Conservation (phyloP, 2,797 vertebrate genomes). For the Artibeus jamaicensis region DNA sequence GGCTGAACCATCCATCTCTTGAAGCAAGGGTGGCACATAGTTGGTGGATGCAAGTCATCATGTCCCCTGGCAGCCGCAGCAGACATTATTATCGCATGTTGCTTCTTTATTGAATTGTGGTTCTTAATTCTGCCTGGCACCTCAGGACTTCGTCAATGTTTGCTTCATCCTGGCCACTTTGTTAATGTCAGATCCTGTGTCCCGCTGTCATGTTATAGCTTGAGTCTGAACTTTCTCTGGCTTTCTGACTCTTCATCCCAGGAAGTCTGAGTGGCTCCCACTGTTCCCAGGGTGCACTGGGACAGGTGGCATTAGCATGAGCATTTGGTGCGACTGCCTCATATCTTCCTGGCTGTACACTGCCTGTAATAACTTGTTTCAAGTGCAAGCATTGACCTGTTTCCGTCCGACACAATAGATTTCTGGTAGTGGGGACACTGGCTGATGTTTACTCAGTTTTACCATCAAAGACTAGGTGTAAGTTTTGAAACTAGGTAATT, state of each 20-base stretch:
- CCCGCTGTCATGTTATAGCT: neutral
- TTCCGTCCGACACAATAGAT: neutral
- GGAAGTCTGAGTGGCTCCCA: neutral
- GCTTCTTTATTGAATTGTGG: neutral
- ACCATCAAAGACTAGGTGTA: neutral
- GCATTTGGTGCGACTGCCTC: neutral
- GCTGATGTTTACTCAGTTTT: neutral
- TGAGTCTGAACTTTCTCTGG: neutral
- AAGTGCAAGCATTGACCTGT: neutral
- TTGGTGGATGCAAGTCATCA: neutral
- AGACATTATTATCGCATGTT: neutral
- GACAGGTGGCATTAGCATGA: neutral
- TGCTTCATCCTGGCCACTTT: neutral
- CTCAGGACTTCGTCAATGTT: neutral
- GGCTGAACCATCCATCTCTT: neutral
- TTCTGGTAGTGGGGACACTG: neutral
- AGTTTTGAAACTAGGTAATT: constrained; percentile 36
- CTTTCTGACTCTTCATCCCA: neutral
- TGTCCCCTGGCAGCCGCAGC: neutral
- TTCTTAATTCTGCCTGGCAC: neutral
- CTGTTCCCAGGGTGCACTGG: neutral
- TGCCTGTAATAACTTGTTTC: neutral
- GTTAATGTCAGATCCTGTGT: neutral
- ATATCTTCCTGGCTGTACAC: neutral
- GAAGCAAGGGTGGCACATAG: neutral